Evolutionary conservation across 2,797 vertebrate genomes (phyloP), one percentile per base, ranked within the genome.

Genomic region (Ctenopoma kingsleyae): DNA sequence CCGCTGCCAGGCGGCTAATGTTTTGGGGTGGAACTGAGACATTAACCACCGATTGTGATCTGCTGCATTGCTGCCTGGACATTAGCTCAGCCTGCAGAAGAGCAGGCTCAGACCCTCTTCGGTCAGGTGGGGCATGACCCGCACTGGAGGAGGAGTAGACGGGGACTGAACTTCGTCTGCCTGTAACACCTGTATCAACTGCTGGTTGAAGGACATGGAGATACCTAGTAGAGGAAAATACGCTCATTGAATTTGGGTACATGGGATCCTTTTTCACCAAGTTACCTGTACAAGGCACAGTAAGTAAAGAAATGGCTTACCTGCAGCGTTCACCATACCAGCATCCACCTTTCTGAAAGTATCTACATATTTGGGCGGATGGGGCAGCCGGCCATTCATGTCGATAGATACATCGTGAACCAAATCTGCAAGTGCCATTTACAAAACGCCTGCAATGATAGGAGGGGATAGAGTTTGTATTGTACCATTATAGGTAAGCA

Each of bases 341-440:
- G 84, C 96, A 97, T 61, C 80, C 86, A 53, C 96, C 95, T 54
- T 93, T 93, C 89, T 95, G 96, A 88, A 95, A 98, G 82, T 95
- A 95, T 56, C 94, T 89, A 89, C 96, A 98, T 76, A 94, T 79
- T 51, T 74, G 94, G 35, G 85, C 6, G 11, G 86, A 64, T 4
- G 80, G 93, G 27, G 80, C 27, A 22, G 48, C 41, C 38, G 92
- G 87, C 82, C 67, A 75, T 44, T 94, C 92, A 9, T 95, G 95
- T 0, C 84, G 91, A 85, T 93, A 96, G 51, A 30, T 81, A 80
- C 94, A 96, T 57, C 85, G 92, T 8, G 67, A 55, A 63, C 94
- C 95, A 87, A 91, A 91, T 60, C 73, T 86, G 83, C 94, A 96
- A 25, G 35, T 76, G 27, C 96, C 94, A 4, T 82, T 93, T 48